phyloP scores from a whole-genome alignment of 2,797 vertebrate species.

The Malacoctenus gilli region DNA sequence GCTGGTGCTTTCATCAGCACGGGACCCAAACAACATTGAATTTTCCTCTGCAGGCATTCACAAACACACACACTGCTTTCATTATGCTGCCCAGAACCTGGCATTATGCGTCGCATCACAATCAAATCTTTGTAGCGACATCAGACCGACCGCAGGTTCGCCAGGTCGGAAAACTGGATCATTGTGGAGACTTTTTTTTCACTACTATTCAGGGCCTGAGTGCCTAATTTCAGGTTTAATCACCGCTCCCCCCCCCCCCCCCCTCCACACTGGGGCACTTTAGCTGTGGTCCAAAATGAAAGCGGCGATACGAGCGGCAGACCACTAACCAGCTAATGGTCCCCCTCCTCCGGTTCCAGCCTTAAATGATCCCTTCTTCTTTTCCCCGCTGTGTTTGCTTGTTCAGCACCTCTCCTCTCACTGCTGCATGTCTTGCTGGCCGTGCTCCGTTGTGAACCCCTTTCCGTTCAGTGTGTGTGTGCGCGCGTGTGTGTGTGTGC shows the following conservation, averaged over 20 bases:
- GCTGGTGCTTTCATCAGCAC: slow-evolving; percentile 78
- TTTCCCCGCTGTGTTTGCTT: slow-evolving; percentile 62
- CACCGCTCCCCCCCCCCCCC: slow-evolving; percentile 9
- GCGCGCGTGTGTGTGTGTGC: slow-evolving; percentile 68
- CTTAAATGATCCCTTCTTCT: slow-evolving; percentile 53
- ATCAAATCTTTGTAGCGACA: slow-evolving; percentile 68
- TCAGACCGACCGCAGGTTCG: slow-evolving; percentile 47
- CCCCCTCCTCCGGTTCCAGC: slow-evolving; percentile 31
- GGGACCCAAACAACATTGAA: slow-evolving; percentile 72
- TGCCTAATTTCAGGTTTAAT: slow-evolving; percentile 5
- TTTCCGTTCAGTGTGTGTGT: slow-evolving; percentile 53
- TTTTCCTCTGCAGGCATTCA: slow-evolving; percentile 72
- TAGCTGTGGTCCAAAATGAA: slow-evolving; percentile 35
- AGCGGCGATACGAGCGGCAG: slow-evolving; percentile 55
- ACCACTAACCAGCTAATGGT: slow-evolving; percentile 61
- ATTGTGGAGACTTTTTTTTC: slow-evolving; percentile 14
- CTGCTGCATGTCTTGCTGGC: slow-evolving; percentile 68
- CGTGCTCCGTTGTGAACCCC: slow-evolving; percentile 48
- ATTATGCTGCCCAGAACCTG: slow-evolving; percentile 72
- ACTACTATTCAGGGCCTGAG: slow-evolving; percentile 18
- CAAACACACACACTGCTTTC: slow-evolving; percentile 78
- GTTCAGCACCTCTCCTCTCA: slow-evolving; percentile 51
- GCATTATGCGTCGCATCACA: slow-evolving; percentile 72
- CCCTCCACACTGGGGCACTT: slow-evolving; percentile 31
- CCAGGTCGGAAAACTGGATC: slow-evolving; percentile 55